Conservation (phyloP, 2,113 vertebrate species). For the Hiodon tergisus region DNA sequence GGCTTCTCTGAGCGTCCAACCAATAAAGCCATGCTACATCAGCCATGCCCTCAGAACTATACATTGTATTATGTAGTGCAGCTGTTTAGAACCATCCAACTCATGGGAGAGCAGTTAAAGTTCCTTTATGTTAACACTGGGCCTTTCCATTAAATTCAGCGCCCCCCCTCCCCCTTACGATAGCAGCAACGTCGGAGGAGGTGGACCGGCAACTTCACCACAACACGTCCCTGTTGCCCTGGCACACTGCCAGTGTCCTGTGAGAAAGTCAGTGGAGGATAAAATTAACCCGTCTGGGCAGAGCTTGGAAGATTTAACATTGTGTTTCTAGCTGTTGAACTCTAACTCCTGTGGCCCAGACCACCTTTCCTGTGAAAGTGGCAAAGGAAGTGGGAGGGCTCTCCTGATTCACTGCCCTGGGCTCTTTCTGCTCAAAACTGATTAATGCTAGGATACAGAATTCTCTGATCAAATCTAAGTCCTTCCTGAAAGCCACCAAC, state of each 20-base stretch:
- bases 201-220: not conserved
- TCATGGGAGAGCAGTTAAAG: not conserved
- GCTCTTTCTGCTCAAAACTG: constrained; percentile 21
- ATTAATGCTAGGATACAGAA: constrained; percentile 36
- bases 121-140: not conserved
- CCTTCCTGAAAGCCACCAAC: constrained; percentile 34
- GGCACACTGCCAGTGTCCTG: constrained; percentile 15
- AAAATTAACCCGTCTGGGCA: constrained; percentile 22
- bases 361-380: constrained; percentile 20
- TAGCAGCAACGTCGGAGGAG: not conserved
- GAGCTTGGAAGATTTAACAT: not conserved
- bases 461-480: constrained; percentile 32
- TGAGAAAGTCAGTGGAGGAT: constrained; percentile 21
- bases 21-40: not conserved
- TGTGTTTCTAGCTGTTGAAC: constrained; percentile 5
- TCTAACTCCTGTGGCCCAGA: not conserved
- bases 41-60: not conserved
- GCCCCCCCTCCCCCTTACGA: not conserved
- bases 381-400: constrained; percentile 24
- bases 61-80: not conserved
- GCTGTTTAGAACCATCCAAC: not conserved
- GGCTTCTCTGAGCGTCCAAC: not conserved
- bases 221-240: not conserved
- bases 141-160: not conserved
- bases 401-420: constrained; percentile 14